Evolutionary conservation across 2,113 vertebrate genomes (phyloP).

Genomic region (Prolemur simus): DNA sequence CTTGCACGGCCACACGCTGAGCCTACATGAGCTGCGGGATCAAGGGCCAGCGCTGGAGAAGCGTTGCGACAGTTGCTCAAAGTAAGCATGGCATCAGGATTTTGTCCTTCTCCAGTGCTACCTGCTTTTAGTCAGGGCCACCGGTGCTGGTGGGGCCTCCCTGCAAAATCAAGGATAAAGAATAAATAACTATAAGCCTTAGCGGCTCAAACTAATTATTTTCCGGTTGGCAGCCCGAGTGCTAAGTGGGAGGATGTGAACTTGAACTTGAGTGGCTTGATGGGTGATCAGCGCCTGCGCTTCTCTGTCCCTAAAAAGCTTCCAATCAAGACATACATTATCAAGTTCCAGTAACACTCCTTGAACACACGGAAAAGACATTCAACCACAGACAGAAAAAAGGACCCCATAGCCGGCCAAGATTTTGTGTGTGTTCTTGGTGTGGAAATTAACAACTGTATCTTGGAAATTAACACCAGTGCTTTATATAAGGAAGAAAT

Average conservation of each 20-base stretch:
- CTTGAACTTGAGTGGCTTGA: conserved; percentile 42
- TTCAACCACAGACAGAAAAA: neutral
- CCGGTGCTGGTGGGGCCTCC: neutral
- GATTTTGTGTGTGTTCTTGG: neutral
- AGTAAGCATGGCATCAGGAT: conserved; percentile 25
- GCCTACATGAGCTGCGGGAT: conserved; percentile 60
- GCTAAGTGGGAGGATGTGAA: conserved; percentile 1
- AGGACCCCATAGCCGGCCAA: neutral
- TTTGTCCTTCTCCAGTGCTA: neutral
- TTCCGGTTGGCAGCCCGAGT: neutral
- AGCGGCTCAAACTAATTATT: conserved; percentile 56
- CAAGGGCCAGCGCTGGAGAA: conserved; percentile 34
- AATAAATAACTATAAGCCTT: conserved; percentile 57
- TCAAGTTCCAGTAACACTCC: neutral
- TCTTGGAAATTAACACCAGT: neutral
- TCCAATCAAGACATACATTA: neutral
- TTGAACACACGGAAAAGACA: neutral
- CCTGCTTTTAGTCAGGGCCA: conserved; percentile 49
- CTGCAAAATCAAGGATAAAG: conserved; percentile 63
- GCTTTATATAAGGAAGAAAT: neutral
- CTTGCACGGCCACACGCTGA: neutral
- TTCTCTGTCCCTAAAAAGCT: neutral
- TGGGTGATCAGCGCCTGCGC: neutral
- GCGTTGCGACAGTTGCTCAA: conserved; percentile 58
- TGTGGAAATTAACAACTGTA: neutral